phyloP scores from a whole-genome alignment of 2,797 vertebrate genomes.

The Thripadectes ignobilis region DNA sequence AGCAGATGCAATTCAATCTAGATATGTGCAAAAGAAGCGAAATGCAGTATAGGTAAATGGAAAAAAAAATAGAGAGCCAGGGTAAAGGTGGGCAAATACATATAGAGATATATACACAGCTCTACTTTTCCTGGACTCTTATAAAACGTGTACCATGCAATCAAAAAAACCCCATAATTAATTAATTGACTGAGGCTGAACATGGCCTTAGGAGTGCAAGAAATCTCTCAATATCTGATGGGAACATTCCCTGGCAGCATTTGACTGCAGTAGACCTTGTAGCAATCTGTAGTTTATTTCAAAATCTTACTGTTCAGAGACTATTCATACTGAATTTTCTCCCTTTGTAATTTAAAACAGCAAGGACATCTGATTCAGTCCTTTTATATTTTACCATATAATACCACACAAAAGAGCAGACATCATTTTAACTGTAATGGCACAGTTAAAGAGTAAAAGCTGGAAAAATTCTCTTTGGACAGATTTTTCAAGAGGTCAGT shows the following conservation, averaged over 20 bases:
- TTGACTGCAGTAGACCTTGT: background rate
- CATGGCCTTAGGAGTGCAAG: background rate
- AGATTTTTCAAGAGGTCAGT: constrained; percentile 25
- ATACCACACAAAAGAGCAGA: constrained; percentile 16
- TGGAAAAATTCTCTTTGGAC: constrained; percentile 23
- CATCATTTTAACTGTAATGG: background rate
- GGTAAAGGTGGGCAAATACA: background rate
- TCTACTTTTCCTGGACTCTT: background rate
- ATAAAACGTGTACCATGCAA: background rate
- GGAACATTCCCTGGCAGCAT: background rate
- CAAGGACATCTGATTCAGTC: background rate
- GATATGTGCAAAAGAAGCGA: background rate
- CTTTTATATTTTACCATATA: constrained; percentile 1
- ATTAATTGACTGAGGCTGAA: background rate
- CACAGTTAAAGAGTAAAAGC: constrained; percentile 27
- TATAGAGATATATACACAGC: background rate
- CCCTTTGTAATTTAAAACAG: constrained; percentile 18
- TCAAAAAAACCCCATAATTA: background rate
- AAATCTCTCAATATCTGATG: background rate
- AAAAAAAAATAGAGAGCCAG: background rate
- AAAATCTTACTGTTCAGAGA: constrained; percentile 2
- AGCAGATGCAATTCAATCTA: background rate
- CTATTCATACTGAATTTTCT: background rate
- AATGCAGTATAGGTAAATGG: background rate
- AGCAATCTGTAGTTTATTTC: background rate